Evolutionary conservation across 2,113 vertebrate species (phyloP), one percentile per base, ranked within the genome.

Genomic region (Myotis yumanensis): DNA sequence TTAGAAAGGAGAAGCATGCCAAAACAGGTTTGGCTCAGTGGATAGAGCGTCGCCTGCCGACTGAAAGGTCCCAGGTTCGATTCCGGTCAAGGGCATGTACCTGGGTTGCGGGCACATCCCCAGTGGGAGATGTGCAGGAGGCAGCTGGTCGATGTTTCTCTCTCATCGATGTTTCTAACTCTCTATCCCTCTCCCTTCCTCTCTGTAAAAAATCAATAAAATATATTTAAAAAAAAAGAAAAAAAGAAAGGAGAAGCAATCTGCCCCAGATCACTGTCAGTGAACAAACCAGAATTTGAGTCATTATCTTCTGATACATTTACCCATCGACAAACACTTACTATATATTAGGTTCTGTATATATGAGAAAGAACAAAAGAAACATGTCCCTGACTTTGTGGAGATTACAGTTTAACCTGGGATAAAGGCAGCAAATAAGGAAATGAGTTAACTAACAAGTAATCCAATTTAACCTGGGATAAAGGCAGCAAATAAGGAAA

Each of bases 291-390:
- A 43, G 37, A 69, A 73, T 28, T 69, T n/a, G 9, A 75, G 17
- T 51, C 35, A 23, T 35, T 43, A 4, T 52, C 30, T 52, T 40
- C 57, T 30, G 9, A n/a, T 8, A 11, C 2, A 20, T 52, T 89
- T 8, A 40, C n/a, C 30, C n/a, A 81, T 8, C 10, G 22, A 40
- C 73, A 81, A 23, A 28, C 43, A 46, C 3, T 17, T 40, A 23
- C 8, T 66, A 35, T 10, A 0, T 52, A 3, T 52, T 43, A 66
- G n/a, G 3, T 22, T 76, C 11, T 12, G 0, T 16, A 8, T n/a
- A 32, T 52, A 11, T 54, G 22, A 3, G 28, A 37, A 80, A 30
- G 48, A 57, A 43, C 1, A 14, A 37, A 54, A 83, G 30, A 43
- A 64, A n/a, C 10, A 1, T 17, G 1, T n/a, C 5, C 16, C 22